Base-by-base conservation (phyloP, 2,888 invertebrate genomes). In the Parnassius mnemosyne region DNA sequence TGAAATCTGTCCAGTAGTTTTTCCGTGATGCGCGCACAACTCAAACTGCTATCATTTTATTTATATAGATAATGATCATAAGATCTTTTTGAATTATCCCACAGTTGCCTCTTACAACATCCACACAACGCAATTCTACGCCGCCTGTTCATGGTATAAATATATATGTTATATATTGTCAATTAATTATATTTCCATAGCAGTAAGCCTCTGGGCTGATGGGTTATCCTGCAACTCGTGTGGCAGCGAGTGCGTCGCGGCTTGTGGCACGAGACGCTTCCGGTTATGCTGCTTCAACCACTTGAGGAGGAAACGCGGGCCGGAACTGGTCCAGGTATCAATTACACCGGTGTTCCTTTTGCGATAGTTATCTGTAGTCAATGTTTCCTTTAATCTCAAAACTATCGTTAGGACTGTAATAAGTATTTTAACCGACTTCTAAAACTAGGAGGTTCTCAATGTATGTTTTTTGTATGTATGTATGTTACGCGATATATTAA, bases 221-320 rank as follows among this genome's bases (percentile, higher is more conserved):
- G 79, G 83, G 9, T 78, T 93, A n/a, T 92, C 94, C 2, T 95
- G 95, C 71, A 93, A 94, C 72, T 94, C 94, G 1, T 95, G 95
- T 69, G 95, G 95, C 3, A 89, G 92, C 9, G 94, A 95, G 78
- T 95, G 95, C 68, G 87, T 92, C 10, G 85, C 93, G 0, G 93
- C 94, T 0, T 95, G 95, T 69, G 95, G 95, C 3, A 95, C 95
- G 0, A 87, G 94, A 3, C 93, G 94, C 73, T 95, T 95, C 80
- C 86, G 95, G 5, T 93, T 94, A 0, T 95, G 95, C 79, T 95
- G 95, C 79, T 95, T 94, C 89, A 95, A 95, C 83, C 95, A 95
- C 73, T 81, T 95, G 70, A 93, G 94, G 76, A 94, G 93, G 81
- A 91, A 94, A 68, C 85, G 92, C 41, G 82, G 79, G 1, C 77